Percentiles rank a stretch among this genome's conserved stretches.
These are phyloP conservation scores for Dicrostonyx torquatus DNA, from an alignment of 2,797 vertebrate genomes.

Conservation along the genomic window DNA sequence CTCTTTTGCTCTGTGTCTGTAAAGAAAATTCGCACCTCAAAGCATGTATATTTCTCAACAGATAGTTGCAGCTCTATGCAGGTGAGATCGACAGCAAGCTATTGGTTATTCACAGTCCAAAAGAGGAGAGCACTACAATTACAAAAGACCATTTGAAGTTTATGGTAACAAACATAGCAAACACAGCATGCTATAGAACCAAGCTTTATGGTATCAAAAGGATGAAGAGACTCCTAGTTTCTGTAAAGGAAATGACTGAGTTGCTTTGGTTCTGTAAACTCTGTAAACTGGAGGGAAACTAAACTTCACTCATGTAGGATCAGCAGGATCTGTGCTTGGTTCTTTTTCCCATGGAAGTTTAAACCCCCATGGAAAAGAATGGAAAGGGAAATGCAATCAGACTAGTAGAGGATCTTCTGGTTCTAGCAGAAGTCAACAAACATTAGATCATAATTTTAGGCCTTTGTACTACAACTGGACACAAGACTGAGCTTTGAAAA, in stretches of 20 bases:
- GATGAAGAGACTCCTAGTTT: background rate
- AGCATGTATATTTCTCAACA: background rate
- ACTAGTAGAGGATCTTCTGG: background rate
- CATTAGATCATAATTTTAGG: background rate
- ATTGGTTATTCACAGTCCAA: background rate
- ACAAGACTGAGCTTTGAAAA: background rate
- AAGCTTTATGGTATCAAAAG: background rate
- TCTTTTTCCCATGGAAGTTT: background rate
- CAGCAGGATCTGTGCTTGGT: background rate
- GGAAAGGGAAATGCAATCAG: background rate
- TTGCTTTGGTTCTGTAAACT: background rate
- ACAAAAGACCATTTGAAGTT: background rate
- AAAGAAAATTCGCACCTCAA: background rate
- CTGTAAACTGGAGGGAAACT: background rate
- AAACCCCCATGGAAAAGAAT: background rate
- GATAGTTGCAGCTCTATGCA: too few relatives aligned
- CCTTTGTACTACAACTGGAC: background rate
- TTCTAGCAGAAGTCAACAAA: background rate
- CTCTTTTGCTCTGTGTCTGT: background rate
- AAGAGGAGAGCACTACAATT: too few relatives aligned
- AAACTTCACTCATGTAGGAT: background rate
- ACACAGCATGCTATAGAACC: background rate
- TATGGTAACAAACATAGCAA: background rate
- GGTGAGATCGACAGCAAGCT: background rate
- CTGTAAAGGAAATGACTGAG: background rate